Conservation (phyloP, 2,113 vertebrate species). For the Todiramphus chloris region DNA sequence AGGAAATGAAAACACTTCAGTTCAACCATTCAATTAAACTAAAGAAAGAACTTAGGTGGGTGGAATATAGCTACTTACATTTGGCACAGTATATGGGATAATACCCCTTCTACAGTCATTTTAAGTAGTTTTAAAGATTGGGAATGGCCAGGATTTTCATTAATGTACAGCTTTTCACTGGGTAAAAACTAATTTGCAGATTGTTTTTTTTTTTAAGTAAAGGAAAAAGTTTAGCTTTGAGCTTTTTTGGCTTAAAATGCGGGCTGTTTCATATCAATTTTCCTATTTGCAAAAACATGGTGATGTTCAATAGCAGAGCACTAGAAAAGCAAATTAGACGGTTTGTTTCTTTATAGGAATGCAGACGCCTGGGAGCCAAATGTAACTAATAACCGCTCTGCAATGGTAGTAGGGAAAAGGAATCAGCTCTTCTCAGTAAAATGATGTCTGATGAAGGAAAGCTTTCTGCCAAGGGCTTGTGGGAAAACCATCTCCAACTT, state of each 20-base stretch:
- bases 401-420: neutral
- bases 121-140: neutral
- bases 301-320: neutral
- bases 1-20: constrained; percentile 13
- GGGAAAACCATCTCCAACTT: neutral
- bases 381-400: neutral
- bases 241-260: neutral
- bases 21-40: constrained; percentile 13
- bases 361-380: neutral
- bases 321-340: neutral
- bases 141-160: neutral
- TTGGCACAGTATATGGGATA: neutral
- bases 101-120: neutral
- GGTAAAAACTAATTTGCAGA: neutral
- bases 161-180: neutral
- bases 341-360: neutral
- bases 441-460: neutral
- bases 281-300: neutral
- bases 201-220: neutral
- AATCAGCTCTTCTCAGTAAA: neutral
- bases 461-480: neutral
- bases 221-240: neutral
- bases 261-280: rapidly evolving
- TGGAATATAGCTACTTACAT: neutral
- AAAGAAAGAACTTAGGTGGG: neutral